A percentile compares a stretch with the other conserved stretches of the same genome.
phyloP scores from a whole-genome alignment of 1,140 invertebrate genomes.

The Papilio aristodemus region DNA sequence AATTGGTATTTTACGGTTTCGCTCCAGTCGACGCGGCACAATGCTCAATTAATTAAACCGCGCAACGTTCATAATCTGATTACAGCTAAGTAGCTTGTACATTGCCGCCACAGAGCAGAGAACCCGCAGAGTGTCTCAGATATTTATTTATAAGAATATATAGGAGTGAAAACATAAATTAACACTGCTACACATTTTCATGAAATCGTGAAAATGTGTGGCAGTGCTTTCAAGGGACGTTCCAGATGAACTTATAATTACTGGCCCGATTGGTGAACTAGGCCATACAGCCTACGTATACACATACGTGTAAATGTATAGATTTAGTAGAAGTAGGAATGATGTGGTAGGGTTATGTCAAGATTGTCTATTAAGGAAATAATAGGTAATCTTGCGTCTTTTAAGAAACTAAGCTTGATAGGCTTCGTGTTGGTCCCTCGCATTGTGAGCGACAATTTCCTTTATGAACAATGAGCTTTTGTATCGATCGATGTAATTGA shows the following conservation, averaged over 20 bases:
- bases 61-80: slow-evolving; percentile 30
- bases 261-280: no score
- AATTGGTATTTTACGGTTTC: slow-evolving; percentile 29
- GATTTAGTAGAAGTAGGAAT: no score
- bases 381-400: neutral
- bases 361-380: no score
- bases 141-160: no score
- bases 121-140: neutral
- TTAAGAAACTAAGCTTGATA: neutral
- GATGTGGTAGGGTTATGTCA: no score
- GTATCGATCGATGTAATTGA: slow-evolving; percentile 14
- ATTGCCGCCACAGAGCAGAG: neutral
- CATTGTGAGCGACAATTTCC: neutral
- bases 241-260: no score
- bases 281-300: no score
- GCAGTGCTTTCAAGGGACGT: no score
- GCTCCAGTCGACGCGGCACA: slow-evolving; percentile 20
- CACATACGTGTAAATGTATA: no score
- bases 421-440: neutral
- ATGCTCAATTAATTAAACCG: slow-evolving; percentile 28
- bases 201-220: no score
- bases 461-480: slow-evolving; percentile 12
- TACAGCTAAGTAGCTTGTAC: slow-evolving; percentile 27
- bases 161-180: no score
- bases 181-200: no score